These are phyloP conservation scores for Blastobasis lacticolella DNA, from an alignment of 2,888 invertebrate genomes.

Conservation along the genomic window DNA sequence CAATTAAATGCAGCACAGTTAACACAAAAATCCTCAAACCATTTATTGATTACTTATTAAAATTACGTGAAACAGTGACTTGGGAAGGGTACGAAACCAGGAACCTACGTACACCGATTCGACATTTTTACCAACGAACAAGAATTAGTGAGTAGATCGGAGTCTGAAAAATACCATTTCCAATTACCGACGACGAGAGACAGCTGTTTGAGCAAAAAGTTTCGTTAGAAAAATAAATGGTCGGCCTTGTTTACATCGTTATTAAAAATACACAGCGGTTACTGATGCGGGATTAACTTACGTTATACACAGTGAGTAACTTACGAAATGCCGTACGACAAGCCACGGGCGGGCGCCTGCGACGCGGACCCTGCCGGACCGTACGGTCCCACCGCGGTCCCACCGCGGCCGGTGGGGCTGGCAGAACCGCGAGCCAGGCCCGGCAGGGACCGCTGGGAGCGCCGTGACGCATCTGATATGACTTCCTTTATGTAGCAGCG, in stretches of 20 bases:
- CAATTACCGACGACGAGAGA: slow-evolving; percentile 41
- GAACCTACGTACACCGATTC: slow-evolving; percentile 55
- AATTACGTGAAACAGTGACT: slow-evolving; percentile 62
- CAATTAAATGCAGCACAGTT: slow-evolving; percentile 73
- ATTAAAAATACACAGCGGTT: slow-evolving; percentile 65
- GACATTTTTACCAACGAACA: slow-evolving; percentile 29
- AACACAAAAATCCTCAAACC: slow-evolving; percentile 68
- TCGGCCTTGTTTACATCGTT: slow-evolving; percentile 49
- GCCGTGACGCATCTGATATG: slow-evolving; percentile 67
- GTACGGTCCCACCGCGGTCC: slow-evolving; percentile 24
- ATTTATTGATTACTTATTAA: slow-evolving; percentile 58
- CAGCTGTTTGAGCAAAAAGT: slow-evolving; percentile 67
- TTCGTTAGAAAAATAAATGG: slow-evolving; percentile 65
- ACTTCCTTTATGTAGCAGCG: slow-evolving; percentile 61
- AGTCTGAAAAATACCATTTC: slow-evolving; percentile 29
- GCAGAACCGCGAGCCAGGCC: background rate
- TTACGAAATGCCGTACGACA: slow-evolving; percentile 61
- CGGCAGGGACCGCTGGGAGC: slow-evolving; percentile 33
- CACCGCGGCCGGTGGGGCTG: slow-evolving; percentile 44
- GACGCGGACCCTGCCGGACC: slow-evolving; percentile 8
- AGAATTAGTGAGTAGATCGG: slow-evolving; percentile 31
- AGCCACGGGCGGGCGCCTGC: slow-evolving; percentile 62
- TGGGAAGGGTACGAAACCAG: slow-evolving; percentile 49
- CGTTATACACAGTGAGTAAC: slow-evolving; percentile 66
- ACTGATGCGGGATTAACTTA: slow-evolving; percentile 64